Evolutionary conservation across 2,888 invertebrate genomes (phyloP), one percentile per base, ranked within the genome.

Genomic region (Elaeidobius kamerunicus): DNA sequence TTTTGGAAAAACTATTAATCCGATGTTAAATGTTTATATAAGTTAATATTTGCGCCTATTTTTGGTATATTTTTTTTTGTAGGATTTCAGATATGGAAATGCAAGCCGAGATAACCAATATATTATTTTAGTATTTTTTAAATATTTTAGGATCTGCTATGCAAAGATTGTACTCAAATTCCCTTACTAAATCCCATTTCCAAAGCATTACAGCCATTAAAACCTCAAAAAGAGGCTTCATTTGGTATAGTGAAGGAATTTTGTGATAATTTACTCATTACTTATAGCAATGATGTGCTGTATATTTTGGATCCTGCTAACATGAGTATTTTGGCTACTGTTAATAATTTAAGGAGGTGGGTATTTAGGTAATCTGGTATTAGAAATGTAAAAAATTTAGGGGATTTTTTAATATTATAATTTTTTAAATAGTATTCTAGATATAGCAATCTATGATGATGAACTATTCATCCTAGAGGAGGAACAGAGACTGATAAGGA

Each of bases 391-490:
- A n/a, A n/a, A n/a, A n/a, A n/a, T n/a, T n/a, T n/a, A n/a, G n/a
- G n/a, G n/a, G n/a, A n/a, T 19, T 18, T 14, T 30, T 23, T 34
- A 14, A 44, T 19, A 12, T 27, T 35, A 39, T n/a, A 40, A 18
- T 23, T 17, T 35, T 39, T 52, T 59, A 23, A 16, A 57, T 43
- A 82, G 81, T 60, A 78, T 82, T 52, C 65, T 81, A 52, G 77
- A 77, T 20, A 80, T 85, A 43, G 78, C 81, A 0, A 83, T 83
- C 60, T 75, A 78, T 62, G 81, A 80, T 67, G 83, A 84, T 60
- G 89, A 89, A 75, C 85, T 93, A 61, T 92, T 92, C 74, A 77
- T 93, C 41, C 74, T 94, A 63, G 88, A 90, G 69, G 89, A 89
- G 0, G 78, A 83, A 39, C 80, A 91, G 58, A 87, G 86, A 64